Evolutionary conservation across 2,888 invertebrate species (phyloP).

Genomic region (Mechanitis mazaeus): DNA sequence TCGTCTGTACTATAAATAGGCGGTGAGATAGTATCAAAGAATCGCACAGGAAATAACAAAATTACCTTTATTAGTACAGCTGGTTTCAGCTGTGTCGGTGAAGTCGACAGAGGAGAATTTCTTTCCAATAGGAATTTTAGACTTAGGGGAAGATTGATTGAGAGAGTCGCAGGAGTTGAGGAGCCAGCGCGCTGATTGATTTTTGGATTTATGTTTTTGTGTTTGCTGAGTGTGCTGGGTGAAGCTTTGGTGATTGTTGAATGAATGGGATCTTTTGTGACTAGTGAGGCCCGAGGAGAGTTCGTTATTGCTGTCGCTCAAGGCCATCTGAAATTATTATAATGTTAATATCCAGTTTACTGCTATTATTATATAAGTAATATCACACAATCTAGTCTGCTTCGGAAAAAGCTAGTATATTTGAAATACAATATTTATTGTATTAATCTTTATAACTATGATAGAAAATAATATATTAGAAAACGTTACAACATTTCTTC

Average conservation of each 20-base stretch:
- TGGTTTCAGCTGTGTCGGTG: conserved; percentile 73
- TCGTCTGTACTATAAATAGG: conserved; percentile 26
- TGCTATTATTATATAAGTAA: too few relatives aligned
- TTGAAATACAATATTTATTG: too few relatives aligned
- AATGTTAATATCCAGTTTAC: neutral
- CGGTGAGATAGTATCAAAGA: conserved; percentile 16
- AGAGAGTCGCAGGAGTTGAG: conserved; percentile 72
- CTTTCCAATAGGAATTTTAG: conserved; percentile 74
- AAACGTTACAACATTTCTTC: too few relatives aligned
- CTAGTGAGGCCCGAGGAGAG: conserved; percentile 73
- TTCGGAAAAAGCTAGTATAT: too few relatives aligned
- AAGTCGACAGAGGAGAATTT: conserved; percentile 76
- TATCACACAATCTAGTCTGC: too few relatives aligned
- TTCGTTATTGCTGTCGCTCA: conserved; percentile 75
- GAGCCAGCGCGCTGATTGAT: conserved; percentile 74
- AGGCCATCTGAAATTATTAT: conserved; percentile 77
- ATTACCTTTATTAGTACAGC: conserved; percentile 51
- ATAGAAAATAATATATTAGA: too few relatives aligned
- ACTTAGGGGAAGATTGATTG: conserved; percentile 63
- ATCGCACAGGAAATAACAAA: conserved; percentile 13
- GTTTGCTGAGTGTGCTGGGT: conserved; percentile 78
- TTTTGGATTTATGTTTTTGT: conserved; percentile 79
- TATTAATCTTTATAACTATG: too few relatives aligned
- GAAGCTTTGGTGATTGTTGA: conserved; percentile 83
- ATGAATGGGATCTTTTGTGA: conserved; percentile 82